Evolutionary conservation across 2,888 invertebrate genomes (phyloP), one percentile per base, ranked within the genome.

Genomic region (Andricus curvator): DNA sequence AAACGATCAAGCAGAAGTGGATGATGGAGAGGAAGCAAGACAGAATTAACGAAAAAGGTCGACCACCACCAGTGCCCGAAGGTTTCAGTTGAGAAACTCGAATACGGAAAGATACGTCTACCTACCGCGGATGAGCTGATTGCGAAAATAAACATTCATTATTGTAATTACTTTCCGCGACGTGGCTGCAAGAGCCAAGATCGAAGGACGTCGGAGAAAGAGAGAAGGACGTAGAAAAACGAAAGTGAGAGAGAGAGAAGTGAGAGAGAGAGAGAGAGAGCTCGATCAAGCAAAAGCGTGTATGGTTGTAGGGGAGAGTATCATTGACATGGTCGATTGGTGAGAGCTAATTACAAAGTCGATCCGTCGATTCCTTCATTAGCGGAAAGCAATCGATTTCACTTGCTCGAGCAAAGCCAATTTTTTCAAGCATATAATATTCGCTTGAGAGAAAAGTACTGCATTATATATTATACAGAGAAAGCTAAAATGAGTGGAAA

Each of bases 91-190:
- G 84, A 82, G 84, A 83, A 83, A 82, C 82, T 86, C 82, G 82
- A 85, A 84, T 82, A 80, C 82, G 84, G 84, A 87, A 85, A 83
- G 86, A 86, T 85, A 83, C 83, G 85, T 83, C 88, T 88, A 90
- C 91, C 90, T 90, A 88, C 90, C 88, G 91, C 90, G 88, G 88
- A 89, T 88, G 87, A 88, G 87, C 88, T 89, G 90, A 91, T 90
- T 91, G 90, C 89, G 90, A 90, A 90, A 91, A 91, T 90, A 91
- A 91, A 91, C 91, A 91, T 90, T 91, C 90, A 91, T 91, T 91
- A 91, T 90, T 90, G 91, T 90, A 91, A 91, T 91, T 91, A 90
- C 90, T 90, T 90, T 89, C 88, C 88, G 88, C 88, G 89, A 90
- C 88, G 89, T 89, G 87, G 87, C 82, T 84, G 84, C 86, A 85